Evolutionary conservation across 2,888 invertebrate species (phyloP), one percentile per base, ranked within the genome.

Genomic region (Xylota segnis): DNA sequence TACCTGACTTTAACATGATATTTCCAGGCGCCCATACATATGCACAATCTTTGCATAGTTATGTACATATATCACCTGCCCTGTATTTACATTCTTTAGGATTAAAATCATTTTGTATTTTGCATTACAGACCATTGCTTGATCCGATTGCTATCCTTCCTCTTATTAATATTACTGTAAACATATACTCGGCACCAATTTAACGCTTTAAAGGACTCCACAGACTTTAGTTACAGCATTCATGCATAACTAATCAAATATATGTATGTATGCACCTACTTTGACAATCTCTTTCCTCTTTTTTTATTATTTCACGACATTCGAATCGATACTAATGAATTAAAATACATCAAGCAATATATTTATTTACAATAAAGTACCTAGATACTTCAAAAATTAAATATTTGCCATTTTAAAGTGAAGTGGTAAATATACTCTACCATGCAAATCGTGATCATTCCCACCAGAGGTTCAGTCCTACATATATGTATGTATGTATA

Each of bases 381-480:
- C 40, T 56, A 70, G 32, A 52, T 76, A 65, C 81, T 76, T 76
- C 10, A 61, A 61, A 86, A 81, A 70, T 79, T 86, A 86, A 86
- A 86, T 86, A 81, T 86, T 86, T 81, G 71, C 71, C 56, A 76
- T 81, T 86, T 86, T 66, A 77, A 66, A 76, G 61, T 76, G 52
- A 86, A 86, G 86, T 76, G 76, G 76, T 58, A 86, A 86, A 86
- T 77, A 86, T 58, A 81, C 72, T 86, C 61, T 68, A 34, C 68
- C 66, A 86, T 81, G 86, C 81, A 86, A 86, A 86, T 86, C 61
- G 43, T 58, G 76, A 76, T 76, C 76, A 32, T 66, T 75, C 59
- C 58, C 68, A 59, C 27, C 43, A 58, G 23, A 23, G 23, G 23
- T 3, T 23, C 23, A 23, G 23, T 23, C 23, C 1, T 23, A 23